Base-by-base conservation (phyloP, 2,888 invertebrate genomes). In the Salpingus planirostris region DNA sequence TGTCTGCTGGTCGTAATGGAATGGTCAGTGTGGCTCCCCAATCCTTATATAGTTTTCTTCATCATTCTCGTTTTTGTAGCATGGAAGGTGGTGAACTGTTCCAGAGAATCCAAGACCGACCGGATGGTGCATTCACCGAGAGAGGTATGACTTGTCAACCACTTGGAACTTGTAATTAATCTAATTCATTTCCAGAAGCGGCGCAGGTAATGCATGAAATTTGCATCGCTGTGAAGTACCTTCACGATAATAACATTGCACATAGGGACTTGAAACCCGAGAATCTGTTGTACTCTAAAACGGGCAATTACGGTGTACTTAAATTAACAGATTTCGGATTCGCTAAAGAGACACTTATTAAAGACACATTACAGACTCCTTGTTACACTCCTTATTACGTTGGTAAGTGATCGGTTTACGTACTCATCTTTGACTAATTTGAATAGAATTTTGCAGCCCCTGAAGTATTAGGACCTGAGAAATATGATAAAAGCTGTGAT, bases 311-410 rank as follows among this genome's bases (percentile, higher is more conserved):
- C 55, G 93, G 87, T n/a, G 72, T 84, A 36, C 73, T 98, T 40
- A 98, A 98, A 65, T 68, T 98, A 53, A 98, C 97, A 1, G 98
- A 99, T 69, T 99, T 99, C 66, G 98, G 98, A 5, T 98, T 99
- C 69, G 97, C 98, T 8, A 98, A 98, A 64, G 92, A 93, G 65
- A 91, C 90, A 0, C 59, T 74, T 11, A 73, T 79, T 11, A 84
- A 85, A 31, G 89, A 92, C 51, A 88, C 91, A 0, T 66, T 98
- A 33, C 91, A 95, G 63, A 98, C 98, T 0, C 97, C 98, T 0
- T 98, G 98, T 60, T 98, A 97, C 57, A 98, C 98, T 6, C 98
- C 98, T 0, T 97, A 98, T 62, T 98, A 98, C 69, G 97, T 96
- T 52, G 93, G 84, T 82, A 62, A 67, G 55, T 50, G 12, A 10